Conservation (phyloP, 2,113 vertebrate species). For the Ramphastos sulfuratus region DNA sequence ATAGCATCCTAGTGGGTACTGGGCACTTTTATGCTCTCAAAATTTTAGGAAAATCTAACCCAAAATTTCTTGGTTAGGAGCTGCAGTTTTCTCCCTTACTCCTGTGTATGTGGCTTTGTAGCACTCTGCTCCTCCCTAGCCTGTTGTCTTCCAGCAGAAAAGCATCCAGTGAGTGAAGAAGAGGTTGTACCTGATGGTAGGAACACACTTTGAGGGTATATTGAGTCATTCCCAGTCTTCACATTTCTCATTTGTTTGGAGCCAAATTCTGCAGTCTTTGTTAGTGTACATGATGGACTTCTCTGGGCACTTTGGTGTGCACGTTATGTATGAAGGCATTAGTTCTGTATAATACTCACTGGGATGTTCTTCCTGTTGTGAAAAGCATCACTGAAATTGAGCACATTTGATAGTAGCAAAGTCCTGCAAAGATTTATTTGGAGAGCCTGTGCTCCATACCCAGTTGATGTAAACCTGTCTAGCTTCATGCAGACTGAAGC, state of each 20-base stretch:
- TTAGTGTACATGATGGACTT: neutral
- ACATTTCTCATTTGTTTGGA: neutral
- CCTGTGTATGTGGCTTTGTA: accelerated
- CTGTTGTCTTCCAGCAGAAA: neutral
- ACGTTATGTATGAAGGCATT: neutral
- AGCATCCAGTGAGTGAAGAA: neutral
- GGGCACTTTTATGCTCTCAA: neutral
- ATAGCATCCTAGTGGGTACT: neutral
- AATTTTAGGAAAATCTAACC: neutral
- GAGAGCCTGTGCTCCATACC: neutral
- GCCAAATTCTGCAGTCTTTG: neutral
- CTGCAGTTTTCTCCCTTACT: neutral
- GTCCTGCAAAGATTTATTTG: neutral
- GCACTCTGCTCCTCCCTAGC: neutral
- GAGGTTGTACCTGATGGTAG: neutral
- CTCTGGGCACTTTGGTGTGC: neutral
- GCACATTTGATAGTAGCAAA: neutral
- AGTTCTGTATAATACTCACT: neutral
- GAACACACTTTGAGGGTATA: neutral
- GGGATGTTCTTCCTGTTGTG: neutral
- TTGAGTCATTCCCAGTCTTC: neutral
- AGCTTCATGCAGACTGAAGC: neutral
- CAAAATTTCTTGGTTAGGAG: neutral
- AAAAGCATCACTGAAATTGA: neutral
- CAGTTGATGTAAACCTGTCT: neutral